Base-by-base conservation (phyloP, 2,888 invertebrate genomes). In the Apamea crenata region DNA sequence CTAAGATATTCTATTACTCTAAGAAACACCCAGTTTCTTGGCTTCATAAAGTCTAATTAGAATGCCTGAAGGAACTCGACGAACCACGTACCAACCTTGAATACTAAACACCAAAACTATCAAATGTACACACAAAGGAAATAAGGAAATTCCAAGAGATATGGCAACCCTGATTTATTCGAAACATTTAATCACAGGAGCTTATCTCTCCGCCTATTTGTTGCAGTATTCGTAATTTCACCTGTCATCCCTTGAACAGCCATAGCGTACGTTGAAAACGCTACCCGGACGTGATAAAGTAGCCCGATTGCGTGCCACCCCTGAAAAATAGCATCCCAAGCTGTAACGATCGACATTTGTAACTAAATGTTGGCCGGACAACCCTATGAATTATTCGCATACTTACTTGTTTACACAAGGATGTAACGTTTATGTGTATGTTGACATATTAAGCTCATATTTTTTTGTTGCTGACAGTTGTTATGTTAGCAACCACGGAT, bases 151-250 rank as follows among this genome's bases (percentile, higher is more conserved):
- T 50, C 74, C 44, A 16, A 72, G 71, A 76, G 69, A 50, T 47
- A 61, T 74, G 67, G 56, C 80, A 66, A 32, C 66, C 40, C 63
- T 87, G 89, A 92, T 92, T 91, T 92, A 92, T 91, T 88, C 77
- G 82, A 74, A 77, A 80, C 90, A 89, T 91, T 92, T 91, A 91
- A 92, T 92, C 92, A 91, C 88, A 86, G 66, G 65, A 87, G 89
- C 84, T 89, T 89, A 91, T 91, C 91, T 90, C 83, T 74, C 78
- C 81, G 87, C 83, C 88, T 89, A 91, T 91, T 87, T 82, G 85
- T 89, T 90, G 89, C 87, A 88, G 87, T 90, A 90, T 91, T 90
- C 88, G 90, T 90, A 90, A 91, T 92, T 91, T 87, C 78, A 91
- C 89, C 89, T 91, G 91, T 92, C 93, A 87, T 83, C 85, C 83